These are phyloP conservation scores for Dunckerocampus dactyliophorus DNA, from an alignment of 2,113 vertebrate species.

Conservation along the genomic window DNA sequence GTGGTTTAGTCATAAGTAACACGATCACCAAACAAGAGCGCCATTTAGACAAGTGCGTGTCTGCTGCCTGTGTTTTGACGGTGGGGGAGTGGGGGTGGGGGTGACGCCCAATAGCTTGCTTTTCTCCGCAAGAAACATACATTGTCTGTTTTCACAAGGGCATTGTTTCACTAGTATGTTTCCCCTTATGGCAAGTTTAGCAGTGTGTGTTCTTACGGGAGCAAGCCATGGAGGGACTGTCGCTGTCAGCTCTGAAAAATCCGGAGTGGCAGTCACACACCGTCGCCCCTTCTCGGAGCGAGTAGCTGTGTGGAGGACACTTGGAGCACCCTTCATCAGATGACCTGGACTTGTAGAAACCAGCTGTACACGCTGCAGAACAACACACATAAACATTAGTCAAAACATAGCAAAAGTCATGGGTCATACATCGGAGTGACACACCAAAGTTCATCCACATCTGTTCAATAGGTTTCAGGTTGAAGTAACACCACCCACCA, in stretches of 20 bases:
- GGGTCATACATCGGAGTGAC: neutral
- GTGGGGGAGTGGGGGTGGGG: slow-evolving; percentile 10
- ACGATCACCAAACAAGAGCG: slow-evolving; percentile 56
- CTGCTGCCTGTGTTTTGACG: slow-evolving; percentile 34
- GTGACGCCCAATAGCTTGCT: slow-evolving; percentile 38
- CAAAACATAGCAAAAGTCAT: neutral
- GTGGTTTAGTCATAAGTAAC: slow-evolving; percentile 70
- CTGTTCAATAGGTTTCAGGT: too few relatives aligned
- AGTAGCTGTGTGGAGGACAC: slow-evolving; percentile 66
- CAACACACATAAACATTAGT: neutral
- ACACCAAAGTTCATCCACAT: neutral
- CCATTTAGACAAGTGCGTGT: slow-evolving; percentile 53
- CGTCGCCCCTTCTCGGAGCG: slow-evolving; percentile 48
- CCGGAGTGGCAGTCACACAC: slow-evolving; percentile 60
- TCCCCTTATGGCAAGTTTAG: neutral
- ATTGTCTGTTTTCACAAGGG: slow-evolving; percentile 12
- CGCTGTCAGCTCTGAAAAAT: slow-evolving; percentile 59
- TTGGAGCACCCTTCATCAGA: slow-evolving; percentile 55
- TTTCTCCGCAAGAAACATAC: slow-evolving; percentile 29
- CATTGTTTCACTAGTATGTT: slow-evolving; percentile 16
- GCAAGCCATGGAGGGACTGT: slow-evolving; percentile 62
- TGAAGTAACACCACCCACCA: neutral
- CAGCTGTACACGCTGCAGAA: slow-evolving; percentile 54
- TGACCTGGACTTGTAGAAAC: slow-evolving; percentile 61
- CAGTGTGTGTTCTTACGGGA: slow-evolving; percentile 56